Percentiles rank a stretch among this genome's conserved stretches.
phyloP scores from a whole-genome alignment of 2,113 vertebrate genomes.

The Merops nubicus region DNA sequence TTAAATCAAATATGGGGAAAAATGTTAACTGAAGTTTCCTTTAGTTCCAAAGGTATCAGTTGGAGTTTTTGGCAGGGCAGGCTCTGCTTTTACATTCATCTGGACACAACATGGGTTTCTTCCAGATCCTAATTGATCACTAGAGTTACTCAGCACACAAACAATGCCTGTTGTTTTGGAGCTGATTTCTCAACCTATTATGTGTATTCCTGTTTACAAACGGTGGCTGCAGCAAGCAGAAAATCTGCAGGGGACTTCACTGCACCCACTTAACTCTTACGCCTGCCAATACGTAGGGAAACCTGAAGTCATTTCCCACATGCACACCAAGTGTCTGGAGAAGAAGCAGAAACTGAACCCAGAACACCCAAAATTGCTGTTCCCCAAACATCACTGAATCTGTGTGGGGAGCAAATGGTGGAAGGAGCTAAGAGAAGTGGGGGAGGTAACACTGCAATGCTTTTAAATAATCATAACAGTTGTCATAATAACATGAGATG shows the following conservation, averaged over 20 bases:
- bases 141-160: slow-evolving; percentile 57
- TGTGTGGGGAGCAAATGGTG: not conserved
- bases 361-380: not conserved
- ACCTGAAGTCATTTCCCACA: not conserved
- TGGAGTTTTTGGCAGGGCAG: slow-evolving; percentile 14
- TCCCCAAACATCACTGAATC: not conserved
- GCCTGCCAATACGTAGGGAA: not conserved
- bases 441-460: not conserved
- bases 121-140: slow-evolving; percentile 29
- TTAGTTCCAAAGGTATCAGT: slow-evolving; percentile 28
- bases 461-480: not conserved
- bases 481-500: not conserved
- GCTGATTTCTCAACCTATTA: slow-evolving; percentile 59
- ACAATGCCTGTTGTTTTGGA: slow-evolving; percentile 68
- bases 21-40: not conserved
- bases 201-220: slow-evolving; percentile 65
- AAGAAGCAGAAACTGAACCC: not conserved
- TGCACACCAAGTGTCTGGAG: not conserved
- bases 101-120: slow-evolving; percentile 46
- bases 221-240: slow-evolving; percentile 35
- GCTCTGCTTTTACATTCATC: slow-evolving; percentile 42
- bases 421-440: not conserved
- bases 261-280: slow-evolving; percentile 16
- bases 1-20: not conserved
- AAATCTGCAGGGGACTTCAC: not conserved